Base-by-base conservation (phyloP, 1,140 invertebrate species). In the Drosophila navojoa region DNA sequence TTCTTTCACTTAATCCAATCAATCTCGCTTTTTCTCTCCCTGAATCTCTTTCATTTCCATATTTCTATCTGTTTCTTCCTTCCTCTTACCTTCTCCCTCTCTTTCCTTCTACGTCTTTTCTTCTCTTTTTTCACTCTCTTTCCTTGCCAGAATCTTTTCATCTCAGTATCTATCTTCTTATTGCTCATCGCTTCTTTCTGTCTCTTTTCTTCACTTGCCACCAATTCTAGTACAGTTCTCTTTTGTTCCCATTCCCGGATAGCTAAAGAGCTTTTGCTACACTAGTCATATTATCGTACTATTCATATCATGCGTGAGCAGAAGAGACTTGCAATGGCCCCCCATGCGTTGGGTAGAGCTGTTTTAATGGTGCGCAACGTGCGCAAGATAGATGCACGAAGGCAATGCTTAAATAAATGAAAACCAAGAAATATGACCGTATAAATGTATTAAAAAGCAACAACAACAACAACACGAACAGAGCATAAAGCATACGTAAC, bases 371-470 rank as follows among this genome's bases (percentile, higher is more conserved):
- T 29, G 40, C 71, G 49, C 42, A 60, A 49, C 63, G 64, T 53
- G 59, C 59, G 60, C 71, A 70, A 70, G 71, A 69, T 74, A 77
- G 71, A 77, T 77, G 71, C 55, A 58, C 70, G 71, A 52, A 53
- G 63, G 44, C 50, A 57, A 70, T 64, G 61, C 52, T 68, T 57
- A 71, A 77, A 75, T 77, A 61, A 75, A 77, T 75, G 76, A 75
- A 71, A 77, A 47, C 71, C 44, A 19, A 70, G 55, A 75, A 73
- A 74, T 74, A 77, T 74, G 67, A 53, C 67, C 67, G 67, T 67
- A 77, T 70, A 75, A 77, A 75, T 74, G 60, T 77, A 77, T 70
- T 74, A 77, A 70, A 77, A 74, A 77, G 38, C 55, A 70, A 68
- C 25, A 75, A 52, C 38, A 72, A 54, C 13, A 72, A 32, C 55